Conservation (phyloP, 2,797 vertebrate genomes). For the Parambassis ranga region DNA sequence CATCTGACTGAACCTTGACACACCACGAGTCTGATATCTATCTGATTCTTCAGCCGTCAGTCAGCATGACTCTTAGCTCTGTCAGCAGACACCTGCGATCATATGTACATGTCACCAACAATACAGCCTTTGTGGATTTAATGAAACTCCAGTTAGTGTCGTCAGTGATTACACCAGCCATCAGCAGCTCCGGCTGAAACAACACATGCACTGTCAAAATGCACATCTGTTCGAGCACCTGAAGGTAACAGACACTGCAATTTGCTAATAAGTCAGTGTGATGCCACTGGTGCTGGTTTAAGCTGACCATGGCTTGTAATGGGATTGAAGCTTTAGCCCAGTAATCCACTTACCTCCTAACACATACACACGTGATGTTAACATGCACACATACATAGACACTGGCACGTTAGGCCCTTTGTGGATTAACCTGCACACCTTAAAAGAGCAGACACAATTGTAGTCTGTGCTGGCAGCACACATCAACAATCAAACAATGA, state of each 20-base stretch:
- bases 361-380: slow-evolving; percentile 53
- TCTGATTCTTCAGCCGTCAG: slow-evolving; percentile 55
- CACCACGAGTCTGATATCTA: slow-evolving; percentile 59
- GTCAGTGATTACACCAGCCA: slow-evolving; percentile 35
- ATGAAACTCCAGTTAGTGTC: slow-evolving; percentile 34
- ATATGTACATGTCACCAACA: slow-evolving; percentile 28
- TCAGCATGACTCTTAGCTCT: slow-evolving; percentile 63
- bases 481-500: slow-evolving; percentile 65
- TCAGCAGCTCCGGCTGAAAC: background rate
- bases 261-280: slow-evolving; percentile 18
- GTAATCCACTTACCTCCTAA: slow-evolving; percentile 72
- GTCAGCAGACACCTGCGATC: slow-evolving; percentile 53
- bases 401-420: slow-evolving; percentile 1
- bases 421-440: slow-evolving; percentile 66
- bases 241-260: background rate
- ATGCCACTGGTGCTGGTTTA: slow-evolving; percentile 39
- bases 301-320: slow-evolving; percentile 60
- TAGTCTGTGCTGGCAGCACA: background rate
- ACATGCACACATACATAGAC: slow-evolving; percentile 22
- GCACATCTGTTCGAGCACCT: slow-evolving; percentile 32
- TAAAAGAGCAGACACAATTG: slow-evolving; percentile 51
- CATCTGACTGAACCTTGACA: slow-evolving; percentile 64
- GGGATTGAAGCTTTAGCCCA: slow-evolving; percentile 68
- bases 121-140: slow-evolving; percentile 46
- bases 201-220: slow-evolving; percentile 11